These are phyloP conservation scores for Excalfactoria chinensis DNA, from an alignment of 2,113 vertebrate species.

Conservation along the genomic window DNA sequence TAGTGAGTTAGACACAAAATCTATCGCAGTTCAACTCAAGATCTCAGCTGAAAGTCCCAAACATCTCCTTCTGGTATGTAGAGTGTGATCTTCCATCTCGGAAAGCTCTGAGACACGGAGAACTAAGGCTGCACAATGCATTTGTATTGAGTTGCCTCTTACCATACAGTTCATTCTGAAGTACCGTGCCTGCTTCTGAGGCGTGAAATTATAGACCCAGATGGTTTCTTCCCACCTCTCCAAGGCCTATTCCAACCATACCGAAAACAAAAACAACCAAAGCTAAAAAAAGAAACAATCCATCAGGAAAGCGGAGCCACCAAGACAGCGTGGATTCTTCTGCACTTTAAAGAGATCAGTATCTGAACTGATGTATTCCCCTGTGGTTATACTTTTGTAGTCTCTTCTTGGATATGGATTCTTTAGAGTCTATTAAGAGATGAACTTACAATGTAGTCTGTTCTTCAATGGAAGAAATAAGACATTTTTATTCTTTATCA, in stretches of 20 bases:
- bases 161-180: neutral
- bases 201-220: conserved; percentile 33
- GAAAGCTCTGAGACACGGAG: neutral
- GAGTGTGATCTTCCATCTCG: neutral
- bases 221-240: conserved; percentile 42
- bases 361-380: neutral
- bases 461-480: neutral
- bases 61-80: neutral
- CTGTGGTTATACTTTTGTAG: neutral
- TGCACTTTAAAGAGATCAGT: neutral
- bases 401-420: neutral
- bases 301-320: neutral
- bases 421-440: neutral
- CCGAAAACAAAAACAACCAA: conserved; percentile 44
- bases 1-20: neutral
- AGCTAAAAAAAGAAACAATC: neutral
- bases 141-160: conserved; percentile 3
- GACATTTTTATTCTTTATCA: neutral
- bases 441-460: neutral
- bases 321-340: neutral
- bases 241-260: conserved; percentile 41
- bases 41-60: neutral
- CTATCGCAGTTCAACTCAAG: neutral
- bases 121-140: neutral
- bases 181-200: neutral